These are phyloP conservation scores for Hoplodrina ambigua DNA, from an alignment of 2,888 invertebrate species.

Conservation along the genomic window DNA sequence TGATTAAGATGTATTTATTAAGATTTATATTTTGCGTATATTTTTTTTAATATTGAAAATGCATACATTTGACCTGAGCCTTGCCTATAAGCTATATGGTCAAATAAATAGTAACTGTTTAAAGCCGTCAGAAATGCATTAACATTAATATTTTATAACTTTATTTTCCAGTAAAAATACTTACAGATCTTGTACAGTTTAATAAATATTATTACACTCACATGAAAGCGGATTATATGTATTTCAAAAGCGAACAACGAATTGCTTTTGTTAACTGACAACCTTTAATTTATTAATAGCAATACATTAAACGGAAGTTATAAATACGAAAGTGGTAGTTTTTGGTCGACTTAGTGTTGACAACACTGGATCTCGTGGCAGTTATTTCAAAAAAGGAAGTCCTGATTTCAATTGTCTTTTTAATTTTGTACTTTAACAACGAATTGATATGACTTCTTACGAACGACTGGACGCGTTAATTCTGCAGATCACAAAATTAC, in stretches of 20 bases:
- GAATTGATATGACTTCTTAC: conserved; percentile 73
- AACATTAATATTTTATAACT: conserved; percentile 30
- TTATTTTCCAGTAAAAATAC: conserved; percentile 68
- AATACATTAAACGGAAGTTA: conserved; percentile 56
- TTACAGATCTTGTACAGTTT: conserved; percentile 75
- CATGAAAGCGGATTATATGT: conserved; percentile 84
- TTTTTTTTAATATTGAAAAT: conserved; percentile 13
- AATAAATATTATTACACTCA: conserved; percentile 79
- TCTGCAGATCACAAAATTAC: conserved; percentile 28
- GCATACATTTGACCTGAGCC: conserved; percentile 3
- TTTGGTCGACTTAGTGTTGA: conserved; percentile 72
- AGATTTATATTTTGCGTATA: conserved; percentile 5
- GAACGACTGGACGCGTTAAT: conserved; percentile 57
- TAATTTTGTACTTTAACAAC: conserved; percentile 77
- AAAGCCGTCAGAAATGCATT: conserved; percentile 27
- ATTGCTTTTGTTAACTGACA: conserved; percentile 83
- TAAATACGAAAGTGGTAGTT: conserved; percentile 54
- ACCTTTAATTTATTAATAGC: conserved; percentile 71
- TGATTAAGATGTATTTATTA: conserved; percentile 5
- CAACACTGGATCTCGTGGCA: conserved; percentile 69
- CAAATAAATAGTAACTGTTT: conserved; percentile 9
- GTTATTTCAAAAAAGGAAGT: conserved; percentile 49
- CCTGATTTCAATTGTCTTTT: conserved; percentile 37
- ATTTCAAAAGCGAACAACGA: conserved; percentile 81
- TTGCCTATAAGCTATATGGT: conserved; percentile 13